Base-by-base conservation (phyloP, 2,888 invertebrate genomes). In the Drosophila mercatorum region DNA sequence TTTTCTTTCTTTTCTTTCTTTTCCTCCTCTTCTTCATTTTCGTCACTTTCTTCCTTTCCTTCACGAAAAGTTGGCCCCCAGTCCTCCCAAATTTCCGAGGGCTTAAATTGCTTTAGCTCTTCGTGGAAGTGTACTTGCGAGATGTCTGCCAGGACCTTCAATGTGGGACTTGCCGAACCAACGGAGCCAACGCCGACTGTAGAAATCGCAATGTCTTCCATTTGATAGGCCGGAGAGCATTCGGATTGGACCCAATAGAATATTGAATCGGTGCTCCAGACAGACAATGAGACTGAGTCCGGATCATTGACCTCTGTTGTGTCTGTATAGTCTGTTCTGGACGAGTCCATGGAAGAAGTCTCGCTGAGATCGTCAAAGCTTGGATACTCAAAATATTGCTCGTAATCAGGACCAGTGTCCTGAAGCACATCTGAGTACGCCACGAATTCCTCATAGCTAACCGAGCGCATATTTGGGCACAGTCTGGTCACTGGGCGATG, bases 381-480 rank as follows among this genome's bases (percentile, higher is more conserved):
- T 7, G 75, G 49, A 26, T 41, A 62, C 5, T 0, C 3, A 7
- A 74, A 34, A 10, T 38, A 51, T 2, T 10, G 8, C 2, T 73
- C 56, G 22, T 55, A 57, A 10, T 41, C n/a, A 1, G 5, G 1
- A 10, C 31, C 31, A 5, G 14, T 68, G 0, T 40, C 12, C 43
- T 17, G 44, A 7, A 74, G 41, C 2, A 8, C 34, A 11, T 47
- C 17, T 0, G 57, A 17, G 28, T 68, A 73, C 0, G 40, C 31
- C 3, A 11, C 40, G 17, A 68, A 73, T 0, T 51, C 14, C 2
- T 44, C 31, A 12, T 62, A 74, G 40, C 2, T 17, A 26, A 73
- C 12, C 1, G 6, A 46, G 26, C 44, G 49, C 75, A 75, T 68
- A 10, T 73, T 73, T 12, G 73, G 73, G 6, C 34, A 44, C 0